Evolutionary conservation across 2,113 vertebrate genomes (phyloP).

Genomic region (Callipepla squamata): DNA sequence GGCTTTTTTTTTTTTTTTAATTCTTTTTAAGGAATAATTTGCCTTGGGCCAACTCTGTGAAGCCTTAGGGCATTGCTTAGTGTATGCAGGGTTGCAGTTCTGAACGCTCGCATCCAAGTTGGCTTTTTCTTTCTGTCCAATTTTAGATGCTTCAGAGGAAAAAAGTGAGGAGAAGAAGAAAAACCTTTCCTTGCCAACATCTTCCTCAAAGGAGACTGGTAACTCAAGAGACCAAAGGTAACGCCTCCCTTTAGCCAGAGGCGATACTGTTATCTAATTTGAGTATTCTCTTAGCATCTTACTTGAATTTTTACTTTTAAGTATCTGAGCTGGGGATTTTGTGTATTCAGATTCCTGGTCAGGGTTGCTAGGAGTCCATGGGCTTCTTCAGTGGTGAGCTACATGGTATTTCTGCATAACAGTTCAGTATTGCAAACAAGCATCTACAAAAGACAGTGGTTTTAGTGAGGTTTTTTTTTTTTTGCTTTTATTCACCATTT

Average conservation of each 20-base stretch:
- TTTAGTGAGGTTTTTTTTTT: not conserved
- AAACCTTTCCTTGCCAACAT: constrained; percentile 78
- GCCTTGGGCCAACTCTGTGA: not conserved
- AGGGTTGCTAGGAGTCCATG: not conserved
- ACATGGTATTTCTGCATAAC: too few relatives aligned
- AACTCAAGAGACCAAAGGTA: constrained; percentile 86
- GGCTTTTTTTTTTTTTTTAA: not conserved
- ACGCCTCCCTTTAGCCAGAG: constrained; percentile 1
- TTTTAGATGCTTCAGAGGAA: constrained; percentile 82
- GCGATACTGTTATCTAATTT: not conserved
- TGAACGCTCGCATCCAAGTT: not conserved
- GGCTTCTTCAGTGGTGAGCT: not conserved
- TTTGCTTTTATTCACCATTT: not conserved
- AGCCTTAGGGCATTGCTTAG: not conserved
- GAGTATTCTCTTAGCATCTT: not conserved
- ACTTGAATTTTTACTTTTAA: not conserved
- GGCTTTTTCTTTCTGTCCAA: not conserved
- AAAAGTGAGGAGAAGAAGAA: constrained; percentile 87
- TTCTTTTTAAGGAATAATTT: not conserved
- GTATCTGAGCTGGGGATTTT: not conserved
- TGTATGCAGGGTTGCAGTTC: not conserved
- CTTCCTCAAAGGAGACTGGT: constrained; percentile 82
- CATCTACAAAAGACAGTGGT: not conserved
- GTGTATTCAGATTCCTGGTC: not conserved
- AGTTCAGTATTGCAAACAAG: too few relatives aligned